A percentile compares a stretch with the other conserved stretches of the same genome.
These are phyloP conservation scores for Peromyscus nudipes DNA, from an alignment of 2,797 vertebrate species.

Conservation along the genomic window DNA sequence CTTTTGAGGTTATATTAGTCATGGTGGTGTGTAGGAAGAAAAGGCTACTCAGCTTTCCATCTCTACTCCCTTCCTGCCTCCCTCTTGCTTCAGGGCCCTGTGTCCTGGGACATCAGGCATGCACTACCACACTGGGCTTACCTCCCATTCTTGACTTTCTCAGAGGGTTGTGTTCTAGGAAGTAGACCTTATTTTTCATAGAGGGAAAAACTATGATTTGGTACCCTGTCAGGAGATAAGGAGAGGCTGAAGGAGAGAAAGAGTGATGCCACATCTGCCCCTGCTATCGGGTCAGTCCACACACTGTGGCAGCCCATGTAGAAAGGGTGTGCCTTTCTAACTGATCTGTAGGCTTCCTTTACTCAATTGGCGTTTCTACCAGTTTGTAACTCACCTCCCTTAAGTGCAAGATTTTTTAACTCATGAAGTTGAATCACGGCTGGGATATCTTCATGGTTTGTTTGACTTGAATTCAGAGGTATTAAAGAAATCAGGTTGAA, in stretches of 20 bases:
- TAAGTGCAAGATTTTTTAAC: background rate
- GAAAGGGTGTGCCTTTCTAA: background rate
- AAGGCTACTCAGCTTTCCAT: background rate
- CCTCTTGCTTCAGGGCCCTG: background rate
- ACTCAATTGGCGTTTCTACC: background rate
- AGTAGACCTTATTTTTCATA: background rate
- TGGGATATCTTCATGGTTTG: background rate
- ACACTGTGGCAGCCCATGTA: background rate
- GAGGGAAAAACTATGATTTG: background rate
- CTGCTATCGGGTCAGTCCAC: background rate
- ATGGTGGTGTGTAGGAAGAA: background rate
- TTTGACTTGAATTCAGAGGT: constrained; percentile 20
- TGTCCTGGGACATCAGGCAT: background rate
- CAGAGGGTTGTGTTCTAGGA: constrained; percentile 8
- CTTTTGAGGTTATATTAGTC: background rate
- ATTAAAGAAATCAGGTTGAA: background rate
- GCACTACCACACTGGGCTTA: background rate
- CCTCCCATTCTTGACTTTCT: background rate
- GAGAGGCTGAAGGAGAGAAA: background rate
- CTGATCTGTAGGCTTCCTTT: background rate
- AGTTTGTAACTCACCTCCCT: background rate
- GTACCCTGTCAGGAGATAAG: background rate
- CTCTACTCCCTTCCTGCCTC: background rate
- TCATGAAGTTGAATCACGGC: background rate
- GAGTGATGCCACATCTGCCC: background rate